Percentiles rank a stretch among this genome's conserved stretches.
Evolutionary conservation across 2,888 invertebrate genomes (phyloP).

Genomic region (Brenthis daphne): DNA sequence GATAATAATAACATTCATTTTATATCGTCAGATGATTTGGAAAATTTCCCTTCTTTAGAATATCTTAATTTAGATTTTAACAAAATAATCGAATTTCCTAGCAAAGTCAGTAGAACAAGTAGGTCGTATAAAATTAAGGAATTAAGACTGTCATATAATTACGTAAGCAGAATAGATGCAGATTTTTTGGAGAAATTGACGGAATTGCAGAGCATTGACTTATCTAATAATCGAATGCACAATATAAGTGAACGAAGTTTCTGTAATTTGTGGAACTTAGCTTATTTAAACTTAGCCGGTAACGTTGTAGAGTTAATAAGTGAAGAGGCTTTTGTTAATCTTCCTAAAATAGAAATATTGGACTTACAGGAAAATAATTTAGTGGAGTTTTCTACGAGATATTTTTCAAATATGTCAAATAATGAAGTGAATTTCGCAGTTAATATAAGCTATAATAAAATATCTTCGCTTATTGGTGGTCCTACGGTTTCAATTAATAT

Average conservation of each 20-base stretch:
- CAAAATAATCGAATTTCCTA: constrained; percentile 86
- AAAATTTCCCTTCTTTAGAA: constrained; percentile 84
- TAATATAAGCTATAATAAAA: constrained; percentile 87
- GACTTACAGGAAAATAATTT: constrained; percentile 89
- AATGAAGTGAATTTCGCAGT: constrained; percentile 83
- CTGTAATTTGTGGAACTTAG: constrained; percentile 85
- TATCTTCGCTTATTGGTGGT: constrained; percentile 58
- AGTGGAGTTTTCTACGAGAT: constrained; percentile 82
- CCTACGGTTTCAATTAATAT: constrained; percentile 78
- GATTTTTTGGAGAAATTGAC: constrained; percentile 85
- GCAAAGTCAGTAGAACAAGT: constrained; percentile 57
- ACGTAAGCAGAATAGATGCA: constrained; percentile 84
- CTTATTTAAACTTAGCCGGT: constrained; percentile 88
- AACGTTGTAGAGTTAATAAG: constrained; percentile 87
- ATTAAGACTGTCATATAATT: constrained; percentile 90
- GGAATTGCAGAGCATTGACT: constrained; percentile 86
- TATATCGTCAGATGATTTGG: constrained; percentile 84
- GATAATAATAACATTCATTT: constrained; percentile 90
- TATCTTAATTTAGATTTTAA: constrained; percentile 93
- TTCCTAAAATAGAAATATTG: constrained; percentile 86
- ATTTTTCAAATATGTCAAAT: constrained; percentile 84
- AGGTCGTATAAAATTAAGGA: constrained; percentile 87
- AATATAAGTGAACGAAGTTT: constrained; percentile 85
- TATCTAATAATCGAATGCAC: constrained; percentile 87
- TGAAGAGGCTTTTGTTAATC: constrained; percentile 85